Evolutionary conservation across 1,140 invertebrate species (phyloP).

Genomic region (Scaptomyza montana): DNA sequence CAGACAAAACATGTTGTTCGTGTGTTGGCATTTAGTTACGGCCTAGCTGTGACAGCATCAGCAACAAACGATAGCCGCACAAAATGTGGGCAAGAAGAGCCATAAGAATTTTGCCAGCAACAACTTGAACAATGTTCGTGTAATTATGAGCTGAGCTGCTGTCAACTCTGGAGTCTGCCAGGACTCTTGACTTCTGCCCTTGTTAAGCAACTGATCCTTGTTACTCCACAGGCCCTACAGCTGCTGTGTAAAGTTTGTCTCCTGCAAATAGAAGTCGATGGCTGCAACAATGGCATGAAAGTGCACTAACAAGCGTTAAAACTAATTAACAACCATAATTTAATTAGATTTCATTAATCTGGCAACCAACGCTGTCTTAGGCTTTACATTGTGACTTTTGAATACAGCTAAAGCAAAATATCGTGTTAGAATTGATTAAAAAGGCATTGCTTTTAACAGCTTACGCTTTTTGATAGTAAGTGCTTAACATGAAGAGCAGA

Average conservation of each 20-base stretch:
- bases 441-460: too few species aligned
- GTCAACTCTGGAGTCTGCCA: conserved; percentile 23
- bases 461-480: too few species aligned
- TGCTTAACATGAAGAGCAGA: neutral
- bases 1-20: conserved; percentile 32
- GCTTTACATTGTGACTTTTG: neutral
- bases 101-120: conserved; percentile 55
- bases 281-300: conserved; percentile 38
- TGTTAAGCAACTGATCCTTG: conserved; percentile 22
- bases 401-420: neutral
- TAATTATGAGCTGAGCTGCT: conserved; percentile 63
- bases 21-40: conserved; percentile 44
- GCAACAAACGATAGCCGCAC: neutral
- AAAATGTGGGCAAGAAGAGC: conserved; percentile 57
- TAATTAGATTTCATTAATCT: conserved; percentile 36
- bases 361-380: neutral
- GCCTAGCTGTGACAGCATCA: conserved; percentile 34
- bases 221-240: conserved; percentile 21
- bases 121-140: conserved; percentile 57
- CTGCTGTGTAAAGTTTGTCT: conserved; percentile 13
- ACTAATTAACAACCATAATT: conserved; percentile 37
- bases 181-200: conserved; percentile 18
- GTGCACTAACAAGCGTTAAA: conserved; percentile 32
- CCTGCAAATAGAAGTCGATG: neutral
- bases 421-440: too few species aligned